phyloP scores from a whole-genome alignment of 2,113 vertebrate species.

The Brachirus orientalis region DNA sequence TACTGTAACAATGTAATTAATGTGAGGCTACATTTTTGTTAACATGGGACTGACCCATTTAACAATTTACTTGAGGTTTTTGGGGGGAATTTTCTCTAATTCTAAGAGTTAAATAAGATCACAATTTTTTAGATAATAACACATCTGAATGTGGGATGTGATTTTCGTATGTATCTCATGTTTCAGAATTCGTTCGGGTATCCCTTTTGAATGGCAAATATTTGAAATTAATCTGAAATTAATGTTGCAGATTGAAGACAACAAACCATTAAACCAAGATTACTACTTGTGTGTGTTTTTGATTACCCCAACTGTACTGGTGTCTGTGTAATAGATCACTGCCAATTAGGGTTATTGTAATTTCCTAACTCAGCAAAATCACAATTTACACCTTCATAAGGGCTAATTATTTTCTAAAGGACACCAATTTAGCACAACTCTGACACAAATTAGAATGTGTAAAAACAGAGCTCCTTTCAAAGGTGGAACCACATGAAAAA shows the following conservation, averaged over 20 bases:
- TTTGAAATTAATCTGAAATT: slow-evolving; percentile 37
- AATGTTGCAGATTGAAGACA: slow-evolving; percentile 54
- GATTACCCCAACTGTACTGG: too few relatives aligned
- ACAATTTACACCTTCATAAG: not conserved
- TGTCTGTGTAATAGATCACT: not conserved
- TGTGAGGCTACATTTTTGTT: slow-evolving; percentile 59
- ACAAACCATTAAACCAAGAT: slow-evolving; percentile 64
- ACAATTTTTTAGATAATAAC: slow-evolving; percentile 37
- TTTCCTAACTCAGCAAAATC: not conserved
- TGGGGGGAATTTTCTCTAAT: slow-evolving; percentile 1
- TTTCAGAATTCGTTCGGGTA: slow-evolving; percentile 35
- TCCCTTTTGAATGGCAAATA: slow-evolving; percentile 65
- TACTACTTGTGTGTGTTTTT: slow-evolving; percentile 43
- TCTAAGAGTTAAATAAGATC: slow-evolving; percentile 27
- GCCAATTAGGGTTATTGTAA: not conserved
- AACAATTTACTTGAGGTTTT: slow-evolving; percentile 69
- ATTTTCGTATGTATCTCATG: slow-evolving; percentile 45
- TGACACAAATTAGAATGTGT: not conserved
- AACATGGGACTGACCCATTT: slow-evolving; percentile 53
- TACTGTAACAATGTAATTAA: slow-evolving; percentile 77
- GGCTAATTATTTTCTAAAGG: not conserved
- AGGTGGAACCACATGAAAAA: not conserved
- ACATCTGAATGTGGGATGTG: slow-evolving; percentile 45
- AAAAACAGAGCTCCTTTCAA: not conserved
- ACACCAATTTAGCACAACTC: not conserved